Conservation (phyloP, 2,888 invertebrate genomes). For the Hymenopus coronatus region DNA sequence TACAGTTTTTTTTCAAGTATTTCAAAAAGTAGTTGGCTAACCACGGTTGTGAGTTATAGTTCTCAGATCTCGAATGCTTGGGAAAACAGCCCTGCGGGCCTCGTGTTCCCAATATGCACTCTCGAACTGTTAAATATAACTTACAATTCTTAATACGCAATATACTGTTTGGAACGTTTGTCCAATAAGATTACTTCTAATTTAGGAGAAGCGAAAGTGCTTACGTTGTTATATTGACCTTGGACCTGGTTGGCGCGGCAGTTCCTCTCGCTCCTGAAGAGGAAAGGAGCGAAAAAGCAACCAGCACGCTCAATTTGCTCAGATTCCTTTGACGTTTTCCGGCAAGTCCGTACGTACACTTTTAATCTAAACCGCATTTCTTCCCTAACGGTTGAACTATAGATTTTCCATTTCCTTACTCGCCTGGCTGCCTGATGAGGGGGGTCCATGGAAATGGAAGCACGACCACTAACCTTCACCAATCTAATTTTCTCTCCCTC, state of each 20-base stretch:
- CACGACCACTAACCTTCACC: constrained; percentile 24
- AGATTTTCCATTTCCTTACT: constrained; percentile 26
- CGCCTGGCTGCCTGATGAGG: not conserved
- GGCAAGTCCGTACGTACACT: not conserved
- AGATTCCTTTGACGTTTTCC: not conserved
- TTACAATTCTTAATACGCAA: no score
- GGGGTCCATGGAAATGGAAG: constrained; percentile 14
- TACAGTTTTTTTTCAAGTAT: no score
- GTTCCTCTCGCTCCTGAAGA: not conserved
- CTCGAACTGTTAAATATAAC: no score
- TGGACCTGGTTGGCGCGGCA: not conserved
- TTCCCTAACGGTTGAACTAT: not conserved
- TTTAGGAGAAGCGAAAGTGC: not conserved
- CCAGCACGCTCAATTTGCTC: no score
- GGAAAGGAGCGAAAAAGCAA: not conserved
- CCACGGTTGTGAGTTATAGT: no score
- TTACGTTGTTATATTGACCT: not conserved
- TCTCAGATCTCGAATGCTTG: no score
- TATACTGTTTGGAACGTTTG: no score
- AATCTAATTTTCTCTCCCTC: constrained; percentile 25
- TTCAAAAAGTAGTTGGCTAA: no score
- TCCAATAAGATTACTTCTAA: no score
- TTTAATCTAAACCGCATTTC: not conserved
- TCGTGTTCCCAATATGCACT: no score
- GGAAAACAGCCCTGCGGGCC: no score